Evolutionary conservation across 2,797 vertebrate genomes (phyloP), one percentile per base, ranked within the genome.

Genomic region (Tapirus indicus): DNA sequence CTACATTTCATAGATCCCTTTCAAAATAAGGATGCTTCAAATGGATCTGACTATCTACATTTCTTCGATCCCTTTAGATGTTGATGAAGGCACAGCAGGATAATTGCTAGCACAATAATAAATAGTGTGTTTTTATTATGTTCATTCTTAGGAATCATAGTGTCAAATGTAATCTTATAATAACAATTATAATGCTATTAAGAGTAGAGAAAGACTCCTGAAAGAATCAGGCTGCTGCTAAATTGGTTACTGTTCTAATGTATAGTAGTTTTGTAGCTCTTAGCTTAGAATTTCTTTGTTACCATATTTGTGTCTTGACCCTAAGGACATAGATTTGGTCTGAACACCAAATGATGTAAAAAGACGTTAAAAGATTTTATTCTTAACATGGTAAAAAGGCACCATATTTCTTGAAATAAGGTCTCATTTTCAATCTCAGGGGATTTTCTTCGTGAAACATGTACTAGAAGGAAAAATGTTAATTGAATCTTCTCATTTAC

Each of bases 401-500:
- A 92, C 23, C 10, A 8, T 82, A 94, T 96, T 98, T 97, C 79
- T 98, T 95, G 93, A 98, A 98, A 97, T 92, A 95, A 98, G 17
- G 68, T 93, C 95, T 98, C 77, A 82, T 60, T 98, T 98, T 97
- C 88, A 97, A 0, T 95, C 97, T 95, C 92, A 44, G 4, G 96
- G 64, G 98, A 96, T 71, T 97, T 98, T 97, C 88, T 96, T 98
- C 98, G 92, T 97, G 84, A 97, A 98, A 91, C 41, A 87, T 75
- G 80, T 95, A 89, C 72, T 95, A 93, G 96, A 90, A 94, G 56
- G 9, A 94, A 98, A 98, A 98, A 97, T 88, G 91, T 98, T 98
- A 98, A 98, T 98, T 98, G 97, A 98, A 98, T 98, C 97, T 98
- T 98, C 98, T 98, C 97, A 98, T 98, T 98, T 98, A 98, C 97